A percentile compares a stretch with the other conserved stretches of the same genome.
These are phyloP conservation scores for Luidia sarsii DNA, from an alignment of 53 echinoderm and acorn worm genomes.

Conservation along the genomic window DNA sequence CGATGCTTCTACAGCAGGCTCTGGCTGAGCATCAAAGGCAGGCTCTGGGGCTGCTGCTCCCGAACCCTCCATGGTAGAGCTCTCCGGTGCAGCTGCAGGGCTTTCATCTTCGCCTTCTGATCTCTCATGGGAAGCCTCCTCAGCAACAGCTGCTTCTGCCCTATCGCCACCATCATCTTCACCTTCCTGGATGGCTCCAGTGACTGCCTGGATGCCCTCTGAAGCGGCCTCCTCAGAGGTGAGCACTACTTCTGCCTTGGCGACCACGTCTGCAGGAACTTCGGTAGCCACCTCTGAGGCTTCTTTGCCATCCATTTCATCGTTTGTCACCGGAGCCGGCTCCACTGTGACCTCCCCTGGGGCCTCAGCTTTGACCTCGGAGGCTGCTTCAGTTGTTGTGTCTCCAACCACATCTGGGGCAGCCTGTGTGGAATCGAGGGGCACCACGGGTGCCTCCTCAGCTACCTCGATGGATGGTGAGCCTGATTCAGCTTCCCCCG, in stretches of 20 bases:
- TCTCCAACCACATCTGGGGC: not conserved
- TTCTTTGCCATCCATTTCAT: not conserved
- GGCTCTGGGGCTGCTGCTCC: not conserved
- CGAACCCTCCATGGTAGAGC: too few species aligned
- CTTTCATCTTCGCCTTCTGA: not conserved
- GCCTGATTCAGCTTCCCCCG: not conserved
- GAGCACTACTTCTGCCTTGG: not conserved
- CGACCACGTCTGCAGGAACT: constrained; percentile 9
- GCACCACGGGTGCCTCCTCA: not conserved
- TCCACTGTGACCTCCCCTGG: not conserved
- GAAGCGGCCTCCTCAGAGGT: not conserved
- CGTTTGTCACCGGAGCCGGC: not conserved
- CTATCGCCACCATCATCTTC: not conserved
- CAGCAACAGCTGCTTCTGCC: not conserved
- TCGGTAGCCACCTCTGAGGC: not conserved
- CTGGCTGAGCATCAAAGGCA: not conserved
- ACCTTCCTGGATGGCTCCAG: not conserved
- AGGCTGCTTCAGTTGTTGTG: not conserved
- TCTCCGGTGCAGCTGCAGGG: not conserved
- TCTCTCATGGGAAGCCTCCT: not conserved
- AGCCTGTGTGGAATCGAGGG: not conserved
- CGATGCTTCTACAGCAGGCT: not conserved
- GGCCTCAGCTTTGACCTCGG: constrained; percentile 2
- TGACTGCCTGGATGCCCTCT: not conserved
- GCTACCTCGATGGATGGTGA: not conserved